Evolutionary conservation across 2,888 invertebrate species (phyloP), one percentile per base, ranked within the genome.

Genomic region (Aporophyla lueneburgensis): DNA sequence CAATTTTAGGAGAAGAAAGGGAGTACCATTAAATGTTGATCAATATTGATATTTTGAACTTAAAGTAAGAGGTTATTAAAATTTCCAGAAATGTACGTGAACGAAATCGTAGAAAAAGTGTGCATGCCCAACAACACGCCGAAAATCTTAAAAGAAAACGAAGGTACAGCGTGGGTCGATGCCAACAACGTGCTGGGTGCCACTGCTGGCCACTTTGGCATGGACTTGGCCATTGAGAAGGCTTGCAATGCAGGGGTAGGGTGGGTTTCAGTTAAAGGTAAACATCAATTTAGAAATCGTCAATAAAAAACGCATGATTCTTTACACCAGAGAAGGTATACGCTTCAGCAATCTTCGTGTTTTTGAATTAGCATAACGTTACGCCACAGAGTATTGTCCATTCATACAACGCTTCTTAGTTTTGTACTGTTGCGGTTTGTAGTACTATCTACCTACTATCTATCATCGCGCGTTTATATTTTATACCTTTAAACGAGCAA

Each of bases 151-250:
- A 98, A 97, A 83, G 98, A 99, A 91, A 97, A 97, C 0, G 94
- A 97, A 21, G 97, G 98, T 0, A 97, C 98, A 0, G 98, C 98
- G 0, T 97, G 97, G 97, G 98, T 99, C 2, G 98, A 99, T 87
- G 99, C 99, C 0, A 96, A 97, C 85, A 98, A 98, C 90, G 97
- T 98, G 0, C 94, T 99, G 5, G 99, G 99, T 5, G 98, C 98
- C 2, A 98, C 98, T 0, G 97, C 98, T 27, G 98, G 98, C 69
- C 98, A 98, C 89, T 98, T 97, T 89, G 98, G 97, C 80, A 98
- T 98, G 98, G 97, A 98, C 75, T 90, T 99, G 76, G 99, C 99
- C 5, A 98, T 99, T 12, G 95, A 97, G 85, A 99, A 99, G 90
- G 99, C 99, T 0, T 97, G 97, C 87, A 95, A 97, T 24, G 97